Base-by-base conservation (phyloP, 2,888 invertebrate genomes). In the Ectropis crepuscularia region DNA sequence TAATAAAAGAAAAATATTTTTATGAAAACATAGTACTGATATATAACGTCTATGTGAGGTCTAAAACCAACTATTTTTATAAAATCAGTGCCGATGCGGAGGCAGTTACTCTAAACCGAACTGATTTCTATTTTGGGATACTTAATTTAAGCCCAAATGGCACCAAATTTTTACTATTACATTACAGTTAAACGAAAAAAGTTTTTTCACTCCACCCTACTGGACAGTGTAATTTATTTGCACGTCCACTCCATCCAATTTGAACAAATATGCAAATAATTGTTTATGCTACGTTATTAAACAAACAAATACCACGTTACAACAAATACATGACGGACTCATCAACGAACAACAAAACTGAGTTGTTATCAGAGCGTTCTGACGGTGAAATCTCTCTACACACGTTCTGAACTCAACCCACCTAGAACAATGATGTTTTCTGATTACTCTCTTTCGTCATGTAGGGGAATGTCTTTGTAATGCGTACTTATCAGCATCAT, bases 291-390 rank as follows among this genome's bases (percentile, higher is more conserved):
- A 38, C 37, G 16, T 6, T 49, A 10, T 41, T 47, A 11, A 11
- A 6, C 48, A 48, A 41, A 47, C 12, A 41, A 36, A 28, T 10
- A 39, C 12, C 51, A 39, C 45, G 38, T 28, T 28, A 28, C 16
- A 11, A 6, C 48, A 48, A 41, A 47, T 10, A 47, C 12, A 28
- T 16, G 51, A 12, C 51, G 28, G 38, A 16, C 11, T 49, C 5
- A 43, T 46, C 48, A 9, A 38, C 53, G 51, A 39, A 41, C 39
- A 47, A 36, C n/a, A 42, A 59, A 51, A 28, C 54, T 53, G 54
- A 66, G 57, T 37, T 53, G 45, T 65, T 69, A 69, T 69, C 66
- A 39, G 9, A 54, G 38, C 46, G 45, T 38, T 5, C 16, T 61
- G 64, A 65, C 55, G 39, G 7, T 37, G 11, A 55, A 68, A 67